Evolutionary conservation across 2,797 vertebrate genomes (phyloP), one percentile per base, ranked within the genome.

Genomic region (Pteropus rufus): DNA sequence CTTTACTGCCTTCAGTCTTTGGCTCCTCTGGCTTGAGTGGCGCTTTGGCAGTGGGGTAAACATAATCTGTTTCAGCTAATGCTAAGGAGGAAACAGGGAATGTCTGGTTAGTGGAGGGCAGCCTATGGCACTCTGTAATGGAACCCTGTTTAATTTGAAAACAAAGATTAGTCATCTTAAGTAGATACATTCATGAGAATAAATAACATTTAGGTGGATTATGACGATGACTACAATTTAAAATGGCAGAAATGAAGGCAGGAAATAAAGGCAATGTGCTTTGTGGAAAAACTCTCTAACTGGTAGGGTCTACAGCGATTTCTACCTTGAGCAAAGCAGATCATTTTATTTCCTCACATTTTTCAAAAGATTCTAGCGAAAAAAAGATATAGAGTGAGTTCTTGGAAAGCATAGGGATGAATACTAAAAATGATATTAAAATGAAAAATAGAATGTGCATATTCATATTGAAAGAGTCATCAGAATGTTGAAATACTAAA

Each of bases 1-100:
- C 29, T 95, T 98, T 98, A 98, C 98, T 98, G 96, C 97, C 79
- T 98, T 98, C 97, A 44, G 88, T 93, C 60, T 97, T 96, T 96
- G 97, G 80, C 79, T 97, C 79, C 65, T 97, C 96, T 97, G 97
- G 97, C 86, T 95, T 97, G 79, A 93, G 91, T 84, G 98, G 82
- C 95, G 96, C 60, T 98, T 97, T 98, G 91, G 97, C 93, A 73
- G 86, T 98, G 34, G 96, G 97, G 96, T 97, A 94, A 56, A 97
- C 29, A 93, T 15, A 97, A 2, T 64, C 95, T 77, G 92, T 98
- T 81, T 97, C 93, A 29, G 89, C 88, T 46, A 98, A 88, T 95
- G 77, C 98, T 98, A 97, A 60, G 98, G 98, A 91, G 97, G 84
- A 98, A 97, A 97, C 26, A 96, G 2, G 79, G 52, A 83, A 90